Evolutionary conservation across 2,113 vertebrate species (phyloP).

Genomic region (Ammodramus savannarum): DNA sequence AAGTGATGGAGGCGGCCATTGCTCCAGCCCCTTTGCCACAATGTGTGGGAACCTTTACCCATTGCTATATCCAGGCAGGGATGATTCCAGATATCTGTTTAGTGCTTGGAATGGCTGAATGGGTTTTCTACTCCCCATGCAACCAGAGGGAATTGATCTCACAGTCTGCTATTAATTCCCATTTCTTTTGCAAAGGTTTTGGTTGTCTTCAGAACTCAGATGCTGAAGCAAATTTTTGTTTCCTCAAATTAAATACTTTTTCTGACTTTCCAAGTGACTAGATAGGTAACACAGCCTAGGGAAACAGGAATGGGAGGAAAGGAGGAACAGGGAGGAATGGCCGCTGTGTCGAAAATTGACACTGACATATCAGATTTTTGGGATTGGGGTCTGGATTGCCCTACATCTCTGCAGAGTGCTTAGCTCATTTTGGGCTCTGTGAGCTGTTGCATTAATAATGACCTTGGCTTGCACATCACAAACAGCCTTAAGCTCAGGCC

Average conservation of each 20-base stretch:
- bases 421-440: neutral
- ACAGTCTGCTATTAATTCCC: neutral
- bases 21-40: neutral
- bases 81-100: neutral
- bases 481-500: neutral
- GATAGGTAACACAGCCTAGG: neutral
- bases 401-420: neutral
- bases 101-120: neutral
- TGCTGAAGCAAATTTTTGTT: neutral
- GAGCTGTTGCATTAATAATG: neutral
- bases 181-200: neutral
- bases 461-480: neutral
- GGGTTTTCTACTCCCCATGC: neutral
- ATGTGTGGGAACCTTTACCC: neutral
- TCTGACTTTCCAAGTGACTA: neutral
- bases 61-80: neutral
- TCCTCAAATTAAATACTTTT: neutral
- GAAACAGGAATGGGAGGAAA: fast-evolving
- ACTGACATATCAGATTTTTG: neutral
- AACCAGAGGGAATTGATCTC: neutral
- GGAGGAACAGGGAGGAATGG: neutral
- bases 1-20: neutral
- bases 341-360: neutral
- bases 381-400: neutral
- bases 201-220: neutral